phyloP scores from a whole-genome alignment of 2,797 vertebrate species.

The Sparus aurata region DNA sequence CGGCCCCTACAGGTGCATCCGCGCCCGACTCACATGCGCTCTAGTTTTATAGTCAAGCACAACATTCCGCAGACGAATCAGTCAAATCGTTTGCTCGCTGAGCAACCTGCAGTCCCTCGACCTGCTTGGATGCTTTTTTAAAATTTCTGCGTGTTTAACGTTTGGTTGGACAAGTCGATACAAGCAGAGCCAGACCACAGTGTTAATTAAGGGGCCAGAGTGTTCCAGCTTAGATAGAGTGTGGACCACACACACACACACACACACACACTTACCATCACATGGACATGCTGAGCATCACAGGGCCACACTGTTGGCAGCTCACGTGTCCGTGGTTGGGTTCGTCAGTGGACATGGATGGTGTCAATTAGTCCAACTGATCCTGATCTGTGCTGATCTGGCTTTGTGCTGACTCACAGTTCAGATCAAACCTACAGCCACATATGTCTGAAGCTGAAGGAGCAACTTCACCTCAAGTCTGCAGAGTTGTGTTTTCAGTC shows the following conservation, averaged over 20 bases:
- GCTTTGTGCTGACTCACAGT: conserved; percentile 15
- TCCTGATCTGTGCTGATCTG: conserved; percentile 44
- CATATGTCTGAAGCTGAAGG: neutral
- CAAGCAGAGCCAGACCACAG: conserved; percentile 26
- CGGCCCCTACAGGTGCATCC: too few species aligned
- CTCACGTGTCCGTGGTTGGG: conserved; percentile 49
- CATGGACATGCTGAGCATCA: conserved; percentile 40
- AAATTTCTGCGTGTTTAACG: neutral
- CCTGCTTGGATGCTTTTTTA: too few species aligned
- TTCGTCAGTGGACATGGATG: conserved; percentile 14
- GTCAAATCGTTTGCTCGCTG: neutral
- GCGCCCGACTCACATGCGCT: neutral
- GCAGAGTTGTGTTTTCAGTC: too few species aligned
- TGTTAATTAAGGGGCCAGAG: conserved; percentile 11
- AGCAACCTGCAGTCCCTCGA: neutral
- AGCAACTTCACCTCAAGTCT: neutral
- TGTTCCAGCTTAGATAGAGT: conserved; percentile 9
- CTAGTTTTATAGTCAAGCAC: neutral
- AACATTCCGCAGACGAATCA: neutral
- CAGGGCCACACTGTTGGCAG: conserved; percentile 21
- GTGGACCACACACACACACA: conserved; percentile 1
- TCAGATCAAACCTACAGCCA: neutral
- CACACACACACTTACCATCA: conserved; percentile 30
- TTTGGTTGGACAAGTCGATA: conserved; percentile 21
- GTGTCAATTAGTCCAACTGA: conserved; percentile 55